Evolutionary conservation across 2,797 vertebrate genomes (phyloP).

Genomic region (Poliocrania exsul): DNA sequence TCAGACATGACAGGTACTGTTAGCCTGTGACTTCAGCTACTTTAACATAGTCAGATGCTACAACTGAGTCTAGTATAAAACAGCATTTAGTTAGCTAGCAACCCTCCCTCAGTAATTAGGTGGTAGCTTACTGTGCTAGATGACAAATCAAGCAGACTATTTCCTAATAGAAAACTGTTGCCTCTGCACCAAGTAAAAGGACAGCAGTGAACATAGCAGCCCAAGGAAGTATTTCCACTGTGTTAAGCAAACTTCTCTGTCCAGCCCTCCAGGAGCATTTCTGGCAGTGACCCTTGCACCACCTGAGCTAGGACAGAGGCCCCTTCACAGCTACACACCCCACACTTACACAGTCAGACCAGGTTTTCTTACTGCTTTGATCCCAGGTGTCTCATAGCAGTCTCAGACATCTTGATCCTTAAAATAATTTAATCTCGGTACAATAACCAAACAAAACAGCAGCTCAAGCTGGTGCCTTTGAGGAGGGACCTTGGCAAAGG

Average conservation of each 20-base stretch:
- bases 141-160: neutral
- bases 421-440: neutral
- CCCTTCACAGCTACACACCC: neutral
- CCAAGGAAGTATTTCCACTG: neutral
- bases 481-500: neutral
- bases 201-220: neutral
- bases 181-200: neutral
- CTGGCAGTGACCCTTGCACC: too few relatives aligned
- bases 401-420: neutral
- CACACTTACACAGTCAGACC: neutral
- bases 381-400: neutral
- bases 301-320: fast-evolving
- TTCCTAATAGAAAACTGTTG: neutral
- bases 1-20: constrained; percentile 33
- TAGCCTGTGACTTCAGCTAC: constrained; percentile 35
- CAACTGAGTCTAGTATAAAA: neutral
- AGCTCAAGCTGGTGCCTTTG: fast-evolving
- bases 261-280: neutral
- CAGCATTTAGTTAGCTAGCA: neutral
- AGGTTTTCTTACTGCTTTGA: neutral
- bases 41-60: constrained; percentile 14
- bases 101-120: neutral
- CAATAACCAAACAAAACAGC: neutral
- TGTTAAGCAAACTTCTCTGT: neutral
- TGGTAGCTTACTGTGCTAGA: neutral